Evolutionary conservation across 2,888 invertebrate species (phyloP).

Genomic region (Gastrophysa polygoni): DNA sequence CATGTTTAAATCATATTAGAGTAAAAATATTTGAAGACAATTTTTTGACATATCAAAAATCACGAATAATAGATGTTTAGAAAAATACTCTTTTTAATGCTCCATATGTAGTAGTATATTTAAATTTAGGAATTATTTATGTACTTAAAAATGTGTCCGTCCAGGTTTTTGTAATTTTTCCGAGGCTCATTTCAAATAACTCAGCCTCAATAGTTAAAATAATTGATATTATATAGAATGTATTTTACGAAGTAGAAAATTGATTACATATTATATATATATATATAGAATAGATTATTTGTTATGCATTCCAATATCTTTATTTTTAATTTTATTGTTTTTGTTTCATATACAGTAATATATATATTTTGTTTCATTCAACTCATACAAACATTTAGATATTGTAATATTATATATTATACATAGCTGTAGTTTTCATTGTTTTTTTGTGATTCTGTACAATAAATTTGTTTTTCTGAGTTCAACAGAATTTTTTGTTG

Average conservation of each 20-base stretch:
- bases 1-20: no score
- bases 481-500: no score
- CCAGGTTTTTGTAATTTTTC: conserved; percentile 35
- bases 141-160: conserved; percentile 41
- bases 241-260: conserved; percentile 1
- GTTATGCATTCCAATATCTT: conserved; percentile 6
- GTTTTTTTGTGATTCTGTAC: conserved; percentile 45
- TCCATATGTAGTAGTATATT: neutral
- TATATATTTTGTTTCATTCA: conserved; percentile 20
- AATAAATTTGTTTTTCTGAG: conserved; percentile 35
- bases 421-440: conserved; percentile 25
- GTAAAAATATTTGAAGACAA: no score
- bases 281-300: neutral
- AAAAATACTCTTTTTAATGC: neutral
- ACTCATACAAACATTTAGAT: conserved; percentile 23
- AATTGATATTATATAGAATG: neutral
- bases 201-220: neutral
- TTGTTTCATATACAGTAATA: conserved; percentile 21
- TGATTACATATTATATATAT: neutral
- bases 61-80: conserved; percentile 1
- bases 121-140: neutral
- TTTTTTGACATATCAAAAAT: no score
- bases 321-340: conserved; percentile 16
- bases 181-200: conserved; percentile 2
- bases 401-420: conserved; percentile 3